These are phyloP conservation scores for Lepeophtheirus salmonis DNA, from an alignment of 1,140 invertebrate genomes.

Conservation along the genomic window DNA sequence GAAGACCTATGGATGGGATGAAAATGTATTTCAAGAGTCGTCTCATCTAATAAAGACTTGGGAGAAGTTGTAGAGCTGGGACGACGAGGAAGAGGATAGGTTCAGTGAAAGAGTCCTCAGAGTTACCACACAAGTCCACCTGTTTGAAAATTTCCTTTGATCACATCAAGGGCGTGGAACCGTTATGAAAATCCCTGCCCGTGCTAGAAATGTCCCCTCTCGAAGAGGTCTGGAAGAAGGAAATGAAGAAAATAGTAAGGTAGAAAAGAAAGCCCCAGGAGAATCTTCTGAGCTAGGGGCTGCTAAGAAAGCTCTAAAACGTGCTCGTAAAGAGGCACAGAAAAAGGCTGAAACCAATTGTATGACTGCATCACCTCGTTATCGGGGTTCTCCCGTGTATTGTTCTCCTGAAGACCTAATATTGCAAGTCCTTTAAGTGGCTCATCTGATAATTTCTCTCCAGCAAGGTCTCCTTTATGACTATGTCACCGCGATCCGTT, in stretches of 20 bases:
- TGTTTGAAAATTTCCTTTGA: conserved; percentile 69
- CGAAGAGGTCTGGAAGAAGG: conserved; percentile 22
- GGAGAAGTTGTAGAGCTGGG: conserved; percentile 10
- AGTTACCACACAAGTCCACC: conserved; percentile 25
- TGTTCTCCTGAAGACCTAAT: too few relatives aligned
- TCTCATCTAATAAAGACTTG: conserved; percentile 10
- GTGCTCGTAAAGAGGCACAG: conserved; percentile 57
- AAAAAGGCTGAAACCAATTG: too few relatives aligned
- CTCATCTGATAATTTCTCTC: too few relatives aligned
- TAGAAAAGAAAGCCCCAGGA: too few relatives aligned
- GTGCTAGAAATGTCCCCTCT: conserved; percentile 26
- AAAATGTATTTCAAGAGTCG: conserved; percentile 37
- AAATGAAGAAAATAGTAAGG: conserved; percentile 24
- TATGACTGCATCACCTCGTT: too few relatives aligned
- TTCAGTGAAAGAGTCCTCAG: conserved; percentile 26
- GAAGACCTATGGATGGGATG: conserved; percentile 42
- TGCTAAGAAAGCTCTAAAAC: conserved; percentile 53
- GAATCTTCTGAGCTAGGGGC: too few relatives aligned
- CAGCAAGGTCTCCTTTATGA: too few relatives aligned
- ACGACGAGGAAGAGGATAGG: conserved; percentile 23
- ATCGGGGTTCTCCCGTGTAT: too few relatives aligned
- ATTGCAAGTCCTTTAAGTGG: too few relatives aligned
- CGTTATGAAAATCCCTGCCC: conserved; percentile 63
- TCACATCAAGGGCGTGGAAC: conserved; percentile 44
- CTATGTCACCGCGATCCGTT: too few relatives aligned